Base-by-base conservation (phyloP, 2,797 vertebrate genomes). In the Acrossocheilus wenchowensis region DNA sequence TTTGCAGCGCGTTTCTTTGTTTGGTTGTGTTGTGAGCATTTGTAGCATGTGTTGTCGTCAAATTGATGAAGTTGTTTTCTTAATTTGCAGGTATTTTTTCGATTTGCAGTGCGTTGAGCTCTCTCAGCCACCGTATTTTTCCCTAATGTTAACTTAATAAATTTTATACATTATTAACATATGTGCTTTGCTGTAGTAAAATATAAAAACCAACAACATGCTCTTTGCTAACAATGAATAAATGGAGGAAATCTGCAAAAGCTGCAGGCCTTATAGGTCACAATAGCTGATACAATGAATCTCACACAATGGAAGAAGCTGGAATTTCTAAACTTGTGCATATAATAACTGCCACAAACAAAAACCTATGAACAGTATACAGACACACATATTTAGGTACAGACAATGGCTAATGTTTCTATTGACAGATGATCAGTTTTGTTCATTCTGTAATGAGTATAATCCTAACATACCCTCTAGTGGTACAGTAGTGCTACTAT, bases 381-480 rank as follows among this genome's bases (percentile, higher is more conserved):
- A 45, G 23, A 19, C 43, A 2, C 19, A 68, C 43, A 41, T 60
- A 41, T 23, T 68, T 5, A 68, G 68, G 57, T 26, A 17, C 5
- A 23, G 23, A 60, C 23, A n/a, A 57, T 57, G 21, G 36, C 57
- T 26, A 21, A 64, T 48, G 8, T 60, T 83, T 73, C 54, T 45
- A 30, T 45, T 45, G 36, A 45, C 17, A 15, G 17, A 30, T 45
- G 3, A 50, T 83, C 34, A n/a, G 43, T 64, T 57, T 72, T 57
- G 30, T 52, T 78, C 52, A 50, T 57, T 19, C 26, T 84, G 45
- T 36, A 41, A 68, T 85, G 21, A 62, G 73, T n/a, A 23, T 39
- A 62, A 81, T 60, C 9, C 43, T 85, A 64, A 68, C 34, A 66
- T 52, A 30, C 72, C 83, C 83, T 82, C 87, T 88, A 85, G 71